phyloP scores from a whole-genome alignment of 2,797 vertebrate species.

The Urophycis tenuis region DNA sequence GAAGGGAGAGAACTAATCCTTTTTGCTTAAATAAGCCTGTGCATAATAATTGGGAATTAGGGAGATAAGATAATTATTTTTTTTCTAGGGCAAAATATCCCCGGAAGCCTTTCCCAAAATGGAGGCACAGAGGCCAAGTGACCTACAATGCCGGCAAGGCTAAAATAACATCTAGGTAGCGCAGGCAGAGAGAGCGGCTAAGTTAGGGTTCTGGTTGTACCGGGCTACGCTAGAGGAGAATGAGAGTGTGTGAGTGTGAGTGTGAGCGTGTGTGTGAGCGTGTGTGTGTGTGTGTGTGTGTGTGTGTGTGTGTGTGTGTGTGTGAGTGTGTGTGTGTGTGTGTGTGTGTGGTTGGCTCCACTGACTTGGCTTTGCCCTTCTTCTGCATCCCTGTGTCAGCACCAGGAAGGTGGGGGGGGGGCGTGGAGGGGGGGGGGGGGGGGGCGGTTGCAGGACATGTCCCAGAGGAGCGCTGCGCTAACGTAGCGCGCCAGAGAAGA shows the following conservation, averaged over 20 bases:
- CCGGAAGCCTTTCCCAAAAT: slow-evolving; percentile 73
- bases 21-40: slow-evolving; percentile 74
- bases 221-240: background rate
- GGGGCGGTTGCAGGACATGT: slow-evolving; percentile 49
- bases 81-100: slow-evolving; percentile 78
- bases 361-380: slow-evolving; percentile 55
- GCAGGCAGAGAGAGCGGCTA: slow-evolving; percentile 27
- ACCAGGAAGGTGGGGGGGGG: slow-evolving; percentile 34
- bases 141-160: slow-evolving; percentile 67
- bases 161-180: slow-evolving; percentile 32
- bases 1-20: slow-evolving; percentile 60
- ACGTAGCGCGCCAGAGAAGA: slow-evolving; percentile 55
- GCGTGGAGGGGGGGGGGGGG: background rate
- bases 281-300: background rate
- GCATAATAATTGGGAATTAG: slow-evolving; percentile 79
- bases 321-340: too few species aligned
- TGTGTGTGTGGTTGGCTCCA: slow-evolving; percentile 19
- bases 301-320: too few species aligned
- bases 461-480: slow-evolving; percentile 59
- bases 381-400: slow-evolving; percentile 59
- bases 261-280: background rate
- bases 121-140: slow-evolving; percentile 62
- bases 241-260: background rate
- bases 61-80: slow-evolving; percentile 77
- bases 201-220: slow-evolving; percentile 18